phyloP scores from a whole-genome alignment of 2,113 vertebrate species.

The Phaetusa simplex region DNA sequence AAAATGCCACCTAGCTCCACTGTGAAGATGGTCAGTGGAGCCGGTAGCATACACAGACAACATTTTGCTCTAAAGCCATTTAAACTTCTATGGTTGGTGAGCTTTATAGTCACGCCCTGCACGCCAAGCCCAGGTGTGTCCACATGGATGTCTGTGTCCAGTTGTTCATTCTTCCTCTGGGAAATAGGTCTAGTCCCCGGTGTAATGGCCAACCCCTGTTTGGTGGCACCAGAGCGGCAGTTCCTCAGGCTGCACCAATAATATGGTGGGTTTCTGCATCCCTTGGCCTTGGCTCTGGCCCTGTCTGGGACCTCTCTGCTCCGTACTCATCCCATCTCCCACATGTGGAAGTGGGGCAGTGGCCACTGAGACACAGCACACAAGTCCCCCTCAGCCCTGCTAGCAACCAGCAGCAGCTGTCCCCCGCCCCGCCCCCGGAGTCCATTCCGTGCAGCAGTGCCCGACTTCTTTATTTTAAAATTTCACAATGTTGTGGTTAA shows the following conservation, averaged over 20 bases:
- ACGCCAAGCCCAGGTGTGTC: not conserved
- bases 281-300: not conserved
- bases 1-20: not conserved
- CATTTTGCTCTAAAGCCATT: not conserved
- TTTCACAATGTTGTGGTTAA: not conserved
- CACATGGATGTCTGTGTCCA: not conserved
- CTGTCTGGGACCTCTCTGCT: not conserved
- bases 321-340: not conserved
- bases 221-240: not conserved
- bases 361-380: not conserved
- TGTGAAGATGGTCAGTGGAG: not conserved
- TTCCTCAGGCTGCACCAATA: not conserved
- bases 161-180: not conserved
- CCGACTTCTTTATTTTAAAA: not conserved
- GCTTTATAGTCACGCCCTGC: accelerated
- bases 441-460: not conserved
- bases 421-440: not conserved
- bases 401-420: not conserved
- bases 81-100: not conserved
- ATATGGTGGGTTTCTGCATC: not conserved
- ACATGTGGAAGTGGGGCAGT: not conserved
- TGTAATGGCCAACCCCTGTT: accelerated
- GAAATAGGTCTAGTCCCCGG: accelerated
- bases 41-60: not conserved
- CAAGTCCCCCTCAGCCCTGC: accelerated